These are phyloP conservation scores for Hemichromis elongatus DNA, from an alignment of 2,113 vertebrate species.

Conservation along the genomic window DNA sequence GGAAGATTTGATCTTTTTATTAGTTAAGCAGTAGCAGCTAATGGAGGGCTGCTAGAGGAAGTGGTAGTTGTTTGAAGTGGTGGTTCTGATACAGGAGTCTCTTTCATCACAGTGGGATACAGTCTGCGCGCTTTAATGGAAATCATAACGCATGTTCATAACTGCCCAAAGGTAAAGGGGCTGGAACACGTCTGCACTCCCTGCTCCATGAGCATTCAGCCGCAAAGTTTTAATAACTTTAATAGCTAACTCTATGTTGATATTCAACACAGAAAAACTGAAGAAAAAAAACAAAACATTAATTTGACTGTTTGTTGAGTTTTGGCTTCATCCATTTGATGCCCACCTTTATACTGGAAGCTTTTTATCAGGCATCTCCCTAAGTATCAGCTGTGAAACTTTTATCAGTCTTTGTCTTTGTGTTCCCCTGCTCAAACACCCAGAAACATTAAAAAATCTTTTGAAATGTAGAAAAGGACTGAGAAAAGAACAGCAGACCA, in stretches of 20 bases:
- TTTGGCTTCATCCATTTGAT: background rate
- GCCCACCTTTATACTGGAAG: background rate
- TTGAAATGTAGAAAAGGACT: background rate
- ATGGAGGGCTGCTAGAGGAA: slow-evolving; percentile 58
- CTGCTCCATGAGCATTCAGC: background rate
- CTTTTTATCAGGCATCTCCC: background rate
- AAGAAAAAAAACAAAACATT: background rate
- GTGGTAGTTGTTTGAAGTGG: slow-evolving; percentile 61
- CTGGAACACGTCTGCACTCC: slow-evolving; percentile 20
- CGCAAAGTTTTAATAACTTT: background rate
- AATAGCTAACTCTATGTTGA: background rate
- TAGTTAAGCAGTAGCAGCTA: slow-evolving; percentile 55
- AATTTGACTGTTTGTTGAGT: background rate
- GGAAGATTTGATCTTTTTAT: slow-evolving; percentile 63
- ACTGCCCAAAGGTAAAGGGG: slow-evolving; percentile 40
- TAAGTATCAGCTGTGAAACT: slow-evolving; percentile 13
- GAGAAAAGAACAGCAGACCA: background rate
- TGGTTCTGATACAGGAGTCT: slow-evolving; percentile 38
- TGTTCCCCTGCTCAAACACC: background rate
- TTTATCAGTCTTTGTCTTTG: slow-evolving; percentile 23
- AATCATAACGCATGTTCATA: slow-evolving; percentile 73
- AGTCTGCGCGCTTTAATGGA: slow-evolving; percentile 61
- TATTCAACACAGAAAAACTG: background rate
- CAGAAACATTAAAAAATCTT: slow-evolving; percentile 21
- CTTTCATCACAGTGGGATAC: slow-evolving; percentile 69